Base-by-base conservation (phyloP, 1,140 invertebrate species). In the Pissodes strobi region DNA sequence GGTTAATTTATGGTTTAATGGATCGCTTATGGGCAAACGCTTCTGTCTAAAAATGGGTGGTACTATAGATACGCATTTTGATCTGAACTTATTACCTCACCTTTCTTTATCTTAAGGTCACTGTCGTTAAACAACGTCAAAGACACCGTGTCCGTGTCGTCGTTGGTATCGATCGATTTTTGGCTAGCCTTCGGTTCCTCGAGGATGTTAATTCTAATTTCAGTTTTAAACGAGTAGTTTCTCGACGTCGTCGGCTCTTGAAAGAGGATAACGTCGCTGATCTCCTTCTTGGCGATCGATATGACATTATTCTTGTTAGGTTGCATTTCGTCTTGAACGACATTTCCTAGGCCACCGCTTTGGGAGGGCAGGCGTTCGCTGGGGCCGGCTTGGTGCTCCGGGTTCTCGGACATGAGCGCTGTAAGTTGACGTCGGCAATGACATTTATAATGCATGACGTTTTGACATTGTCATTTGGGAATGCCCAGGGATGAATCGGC, bases 131-230 rank as follows among this genome's bases (percentile, higher is more conserved):
- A 37, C 19, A 55, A 17, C 12, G 12, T 52, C 19, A 64, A 15
- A 23, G 41, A 34, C 4, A 37, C 17, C 1, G 46, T 41, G 13
- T 52, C 39, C 9, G 25, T 5, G 25, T 3, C 3, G 9, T 27
- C 25, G 0, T 62, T 46, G 12, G 6, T 37, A 15, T 62, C 27
- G 0, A 51, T n/a, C 10, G 27, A 39, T 17, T 41, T 15, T 15
- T 51, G 3, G 21, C 48, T 51, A 1, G 10, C 1, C 25, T 49
- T 39, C 1, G 48, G 34, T 17, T 62, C 23, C 21, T 21, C 51
- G 9, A 57, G n/a, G 12, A 64, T 57, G 34, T 57, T 53, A 10
- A 64, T 64, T 8, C 43, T 9, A n/a, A 57, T 57, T 39, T 64
- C 53, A 2, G 52, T 64, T 41, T 46, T 57, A 49, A 57, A 48